Conservation (phyloP, 92 coral and sea anemone species). For the Anthopleura xanthogrammica region DNA sequence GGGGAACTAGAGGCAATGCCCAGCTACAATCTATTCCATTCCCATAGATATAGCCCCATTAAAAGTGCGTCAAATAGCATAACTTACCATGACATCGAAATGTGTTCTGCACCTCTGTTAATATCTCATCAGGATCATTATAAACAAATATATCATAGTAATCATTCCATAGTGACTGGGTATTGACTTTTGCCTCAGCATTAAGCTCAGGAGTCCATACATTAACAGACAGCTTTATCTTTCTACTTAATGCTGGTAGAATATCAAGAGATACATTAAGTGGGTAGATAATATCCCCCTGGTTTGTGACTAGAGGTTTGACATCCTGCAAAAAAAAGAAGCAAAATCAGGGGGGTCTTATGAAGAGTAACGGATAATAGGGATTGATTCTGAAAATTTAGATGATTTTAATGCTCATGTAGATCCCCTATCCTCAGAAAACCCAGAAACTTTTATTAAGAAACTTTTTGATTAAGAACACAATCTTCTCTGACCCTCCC, state of each 20-base stretch:
- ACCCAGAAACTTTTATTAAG: no score
- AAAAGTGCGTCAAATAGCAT: not conserved
- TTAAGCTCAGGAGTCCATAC: slow-evolving; percentile 87
- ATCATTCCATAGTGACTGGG: slow-evolving; percentile 22
- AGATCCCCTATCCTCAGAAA: no score
- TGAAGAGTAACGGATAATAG: no score
- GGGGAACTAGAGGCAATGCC: no score
- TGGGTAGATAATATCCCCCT: slow-evolving; percentile 83
- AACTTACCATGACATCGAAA: slow-evolving; percentile 82
- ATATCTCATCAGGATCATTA: slow-evolving; percentile 68
- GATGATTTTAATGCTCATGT: no score
- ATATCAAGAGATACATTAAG: slow-evolving; percentile 70
- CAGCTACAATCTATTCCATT: not conserved
- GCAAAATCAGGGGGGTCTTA: no score
- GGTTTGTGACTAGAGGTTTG: slow-evolving; percentile 59
- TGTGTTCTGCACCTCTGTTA: slow-evolving; percentile 56
- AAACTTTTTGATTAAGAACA: no score
- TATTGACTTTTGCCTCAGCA: slow-evolving; percentile 32
- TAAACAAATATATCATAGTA: slow-evolving; percentile 44
- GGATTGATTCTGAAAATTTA: no score
- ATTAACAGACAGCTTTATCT: slow-evolving; percentile 77
- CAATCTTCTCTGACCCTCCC: no score
- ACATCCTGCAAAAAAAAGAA: slow-evolving; percentile 10
- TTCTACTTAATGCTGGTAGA: slow-evolving; percentile 69
- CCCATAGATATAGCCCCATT: no score